These are phyloP conservation scores for Protomyctophum bolini DNA, from an alignment of 2,113 vertebrate species.

Conservation along the genomic window DNA sequence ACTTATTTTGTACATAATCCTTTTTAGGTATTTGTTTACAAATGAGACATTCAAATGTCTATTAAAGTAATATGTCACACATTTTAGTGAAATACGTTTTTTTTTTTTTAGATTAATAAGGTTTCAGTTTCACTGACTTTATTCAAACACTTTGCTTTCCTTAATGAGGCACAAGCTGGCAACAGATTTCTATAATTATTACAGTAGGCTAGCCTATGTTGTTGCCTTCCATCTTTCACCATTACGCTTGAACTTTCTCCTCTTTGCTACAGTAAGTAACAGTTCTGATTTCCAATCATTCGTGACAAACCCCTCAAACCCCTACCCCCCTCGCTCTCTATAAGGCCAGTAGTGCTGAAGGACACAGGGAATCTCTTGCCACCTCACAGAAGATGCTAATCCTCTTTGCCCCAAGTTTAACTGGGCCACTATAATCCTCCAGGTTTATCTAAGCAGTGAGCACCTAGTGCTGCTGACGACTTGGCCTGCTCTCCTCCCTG, in stretches of 20 bases:
- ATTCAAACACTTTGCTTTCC: constrained; percentile 37
- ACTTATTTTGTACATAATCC: constrained; percentile 2
- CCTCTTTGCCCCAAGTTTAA: constrained; percentile 86
- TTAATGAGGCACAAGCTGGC: constrained; percentile 58
- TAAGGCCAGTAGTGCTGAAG: constrained; percentile 73
- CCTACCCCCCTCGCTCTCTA: constrained; percentile 26
- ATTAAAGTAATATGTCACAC: constrained; percentile 26
- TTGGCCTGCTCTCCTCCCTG: constrained; percentile 74
- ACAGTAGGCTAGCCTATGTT: too few species aligned
- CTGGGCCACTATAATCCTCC: constrained; percentile 83
- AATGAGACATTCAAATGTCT: constrained; percentile 29
- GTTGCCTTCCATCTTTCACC: constrained; percentile 51
- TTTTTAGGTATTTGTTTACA: constrained; percentile 11
- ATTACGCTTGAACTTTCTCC: constrained; percentile 39
- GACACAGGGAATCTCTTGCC: constrained; percentile 80
- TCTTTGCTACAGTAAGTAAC: constrained; percentile 29
- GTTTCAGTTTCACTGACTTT: constrained; percentile 42
- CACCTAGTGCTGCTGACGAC: constrained; percentile 80
- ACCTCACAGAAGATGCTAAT: constrained; percentile 84
- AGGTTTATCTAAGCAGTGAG: constrained; percentile 84
- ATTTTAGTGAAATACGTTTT: background rate
- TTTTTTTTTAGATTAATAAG: constrained; percentile 6
- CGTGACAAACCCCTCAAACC: constrained; percentile 23
- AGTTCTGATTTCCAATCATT: constrained; percentile 30
- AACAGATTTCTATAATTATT: constrained; percentile 44